These are phyloP conservation scores for Drosophila koepferae DNA, from an alignment of 2,888 invertebrate species.

Conservation along the genomic window DNA sequence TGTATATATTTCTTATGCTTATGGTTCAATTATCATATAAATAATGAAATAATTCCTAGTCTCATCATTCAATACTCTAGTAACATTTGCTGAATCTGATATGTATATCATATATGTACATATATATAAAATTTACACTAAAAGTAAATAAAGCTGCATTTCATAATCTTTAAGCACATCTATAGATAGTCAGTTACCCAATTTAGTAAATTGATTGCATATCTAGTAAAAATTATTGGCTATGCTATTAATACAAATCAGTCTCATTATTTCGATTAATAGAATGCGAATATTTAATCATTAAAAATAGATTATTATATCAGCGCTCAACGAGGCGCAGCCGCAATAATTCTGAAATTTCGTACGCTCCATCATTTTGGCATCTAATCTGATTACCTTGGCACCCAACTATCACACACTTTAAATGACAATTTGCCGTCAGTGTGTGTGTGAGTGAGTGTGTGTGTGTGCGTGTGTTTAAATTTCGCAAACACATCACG, in stretches of 20 bases:
- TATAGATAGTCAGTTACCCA: too few species aligned
- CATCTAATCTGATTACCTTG: conserved; percentile 62
- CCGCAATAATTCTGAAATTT: conserved; percentile 22
- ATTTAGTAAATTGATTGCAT: too few species aligned
- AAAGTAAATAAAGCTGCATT: too few species aligned
- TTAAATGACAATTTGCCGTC: conserved; percentile 53
- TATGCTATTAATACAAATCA: background rate
- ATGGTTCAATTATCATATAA: too few species aligned
- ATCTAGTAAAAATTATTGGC: background rate
- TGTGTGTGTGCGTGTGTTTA: background rate
- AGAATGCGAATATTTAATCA: background rate
- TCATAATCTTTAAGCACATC: too few species aligned
- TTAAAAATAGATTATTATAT: conserved; percentile 1
- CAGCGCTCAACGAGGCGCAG: background rate
- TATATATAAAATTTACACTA: too few species aligned
- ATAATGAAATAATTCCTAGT: too few species aligned
- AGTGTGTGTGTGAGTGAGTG: background rate
- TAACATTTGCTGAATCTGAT: too few species aligned
- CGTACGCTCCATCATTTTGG: conserved; percentile 47
- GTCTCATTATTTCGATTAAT: background rate
- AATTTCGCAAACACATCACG: conserved; percentile 58
- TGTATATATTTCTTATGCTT: background rate
- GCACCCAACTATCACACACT: conserved; percentile 57
- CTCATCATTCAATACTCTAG: too few species aligned
- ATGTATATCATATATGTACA: too few species aligned